Evolutionary conservation across 2,797 vertebrate species (phyloP).

Genomic region (Enteromius argenteus): DNA sequence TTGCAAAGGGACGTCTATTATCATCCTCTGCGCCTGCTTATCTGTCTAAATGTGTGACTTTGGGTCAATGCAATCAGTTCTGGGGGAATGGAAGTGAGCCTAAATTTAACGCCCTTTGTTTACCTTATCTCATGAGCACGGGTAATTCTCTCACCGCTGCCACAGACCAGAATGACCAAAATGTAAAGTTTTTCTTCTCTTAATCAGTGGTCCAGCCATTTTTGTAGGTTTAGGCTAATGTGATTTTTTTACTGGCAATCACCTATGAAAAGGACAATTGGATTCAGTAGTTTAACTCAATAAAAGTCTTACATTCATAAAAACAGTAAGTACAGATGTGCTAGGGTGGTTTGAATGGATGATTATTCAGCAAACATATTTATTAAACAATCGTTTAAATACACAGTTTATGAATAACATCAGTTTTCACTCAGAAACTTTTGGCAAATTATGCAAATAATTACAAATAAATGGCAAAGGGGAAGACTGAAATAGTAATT

Average conservation of each 20-base stretch:
- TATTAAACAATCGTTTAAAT: neutral
- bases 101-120: constrained; percentile 52
- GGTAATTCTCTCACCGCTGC: constrained; percentile 31
- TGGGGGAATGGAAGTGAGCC: constrained; percentile 49
- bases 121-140: constrained; percentile 55
- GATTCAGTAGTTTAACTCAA: neutral
- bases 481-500: neutral
- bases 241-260: constrained; percentile 22
- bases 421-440: neutral
- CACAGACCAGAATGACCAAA: constrained; percentile 38
- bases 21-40: constrained; percentile 62
- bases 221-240: constrained; percentile 29
- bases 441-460: neutral
- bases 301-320: neutral
- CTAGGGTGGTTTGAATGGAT: neutral
- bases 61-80: constrained; percentile 59
- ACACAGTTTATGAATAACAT: too few relatives aligned
- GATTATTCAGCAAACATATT: neutral
- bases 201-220: constrained; percentile 30
- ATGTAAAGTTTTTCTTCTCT: constrained; percentile 48
- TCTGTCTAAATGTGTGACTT: constrained; percentile 46
- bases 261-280: neutral
- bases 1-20: constrained; percentile 65
- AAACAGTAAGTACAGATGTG: neutral
- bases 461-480: neutral